Conservation (phyloP, 2,113 vertebrate species). For the Pholis gunnellus region DNA sequence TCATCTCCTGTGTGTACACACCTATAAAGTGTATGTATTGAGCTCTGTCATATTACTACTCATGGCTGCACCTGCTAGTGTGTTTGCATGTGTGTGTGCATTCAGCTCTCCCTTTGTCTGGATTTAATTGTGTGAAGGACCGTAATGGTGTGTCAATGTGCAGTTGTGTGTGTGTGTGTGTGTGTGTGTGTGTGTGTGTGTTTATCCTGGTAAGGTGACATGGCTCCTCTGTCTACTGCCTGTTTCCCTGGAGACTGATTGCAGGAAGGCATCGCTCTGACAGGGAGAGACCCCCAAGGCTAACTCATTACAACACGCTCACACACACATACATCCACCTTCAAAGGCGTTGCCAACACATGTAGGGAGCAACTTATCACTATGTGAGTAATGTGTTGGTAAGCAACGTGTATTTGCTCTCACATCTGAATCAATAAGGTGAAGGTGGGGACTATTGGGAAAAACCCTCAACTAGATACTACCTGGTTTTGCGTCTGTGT, state of each 20-base stretch:
- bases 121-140: constrained; percentile 75
- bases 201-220: constrained; percentile 69
- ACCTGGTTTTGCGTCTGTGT: constrained; percentile 13
- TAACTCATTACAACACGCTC: constrained; percentile 57
- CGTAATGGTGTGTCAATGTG: constrained; percentile 71
- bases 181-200: constrained; percentile 59
- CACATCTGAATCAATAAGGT: constrained; percentile 51
- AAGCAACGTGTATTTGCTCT: constrained; percentile 46
- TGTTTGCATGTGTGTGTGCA: constrained; percentile 15
- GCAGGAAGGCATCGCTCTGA: constrained; percentile 60
- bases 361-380: constrained; percentile 28
- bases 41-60: constrained; percentile 42
- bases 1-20: constrained; percentile 36
- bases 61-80: constrained; percentile 58
- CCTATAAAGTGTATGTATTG: constrained; percentile 33
- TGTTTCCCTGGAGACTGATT: constrained; percentile 83
- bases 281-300: constrained; percentile 72
- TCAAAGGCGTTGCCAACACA: constrained; percentile 37
- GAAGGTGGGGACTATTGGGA: constrained; percentile 32
- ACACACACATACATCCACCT: constrained; percentile 23
- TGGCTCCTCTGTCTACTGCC: constrained; percentile 66
- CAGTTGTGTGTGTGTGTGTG: constrained; percentile 60
- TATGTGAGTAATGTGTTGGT: constrained; percentile 18
- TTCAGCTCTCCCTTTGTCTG: constrained; percentile 57
- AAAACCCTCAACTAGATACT: constrained; percentile 37